phyloP scores from a whole-genome alignment of 1,140 invertebrate species.

The Drosophila nasuta region DNA sequence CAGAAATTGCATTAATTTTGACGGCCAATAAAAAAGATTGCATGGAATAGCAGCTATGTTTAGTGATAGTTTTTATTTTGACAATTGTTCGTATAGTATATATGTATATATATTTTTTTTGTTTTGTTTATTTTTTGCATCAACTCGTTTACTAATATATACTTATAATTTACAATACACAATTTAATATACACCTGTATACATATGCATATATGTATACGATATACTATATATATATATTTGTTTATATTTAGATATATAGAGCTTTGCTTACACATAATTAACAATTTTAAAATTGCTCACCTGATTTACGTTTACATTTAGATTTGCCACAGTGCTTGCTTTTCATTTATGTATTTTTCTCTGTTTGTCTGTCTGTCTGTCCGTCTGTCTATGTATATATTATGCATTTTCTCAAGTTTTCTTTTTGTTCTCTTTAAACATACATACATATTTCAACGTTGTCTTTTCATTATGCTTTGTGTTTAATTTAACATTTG shows the following conservation, averaged over 20 bases:
- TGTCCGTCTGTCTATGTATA: conserved; percentile 27
- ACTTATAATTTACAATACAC: conserved; percentile 54
- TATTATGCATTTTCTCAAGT: conserved; percentile 28
- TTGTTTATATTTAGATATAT: conserved; percentile 55
- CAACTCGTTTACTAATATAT: conserved; percentile 58
- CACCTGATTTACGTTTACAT: conserved; percentile 78
- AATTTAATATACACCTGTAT: conserved; percentile 49
- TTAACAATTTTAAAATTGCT: conserved; percentile 82
- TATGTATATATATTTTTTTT: not conserved
- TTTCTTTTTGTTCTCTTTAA: not conserved
- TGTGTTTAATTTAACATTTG: conserved; percentile 61
- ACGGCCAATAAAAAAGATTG: conserved; percentile 5
- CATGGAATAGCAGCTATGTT: not conserved
- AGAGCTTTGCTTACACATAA: conserved; percentile 77
- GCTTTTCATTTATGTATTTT: conserved; percentile 40
- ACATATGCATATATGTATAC: conserved; percentile 48
- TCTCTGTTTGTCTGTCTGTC: conserved; percentile 17
- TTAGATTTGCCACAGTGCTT: conserved; percentile 75
- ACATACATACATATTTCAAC: conserved; percentile 57
- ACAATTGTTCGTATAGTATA: conserved; percentile 48
- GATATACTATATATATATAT: conserved; percentile 42
- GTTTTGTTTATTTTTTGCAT: conserved; percentile 28
- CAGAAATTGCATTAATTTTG: not conserved
- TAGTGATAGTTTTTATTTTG: conserved; percentile 75
- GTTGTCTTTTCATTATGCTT: conserved; percentile 53